Evolutionary conservation across 2,113 vertebrate species (phyloP), one percentile per base, ranked within the genome.

Genomic region (Hassar affinis): DNA sequence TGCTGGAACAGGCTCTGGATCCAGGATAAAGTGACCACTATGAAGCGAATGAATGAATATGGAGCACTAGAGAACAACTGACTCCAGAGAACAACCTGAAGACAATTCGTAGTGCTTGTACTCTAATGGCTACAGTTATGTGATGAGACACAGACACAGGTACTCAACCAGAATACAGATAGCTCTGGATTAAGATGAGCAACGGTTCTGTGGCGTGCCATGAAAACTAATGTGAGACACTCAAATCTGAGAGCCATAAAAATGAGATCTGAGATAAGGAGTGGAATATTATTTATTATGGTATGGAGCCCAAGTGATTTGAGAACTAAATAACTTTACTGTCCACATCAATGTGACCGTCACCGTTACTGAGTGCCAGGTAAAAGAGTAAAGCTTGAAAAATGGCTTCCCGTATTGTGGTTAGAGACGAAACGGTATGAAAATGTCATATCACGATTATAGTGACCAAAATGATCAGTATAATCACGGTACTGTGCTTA

Each of bases 171-270:
- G 38, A 71, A 71, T 45, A 71, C 35, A 1, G 20, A 69, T 42
- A 69, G 38, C 69, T 47, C 42, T 8, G 69, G 69, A 74, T 74
- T 49, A 25, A 49, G 14, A 14, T 74, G 15, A 51, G 45, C 15
- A 7, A 49, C 25, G 49, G 45, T 49, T 47, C 42, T 15, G 12
- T 49, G 45, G 6, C 12, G 69, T 72, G 69, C 69, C 69, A 72
- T 49, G 69, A 72, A 49, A 72, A 72, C 69, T 72, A 72, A 74
- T 74, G 12, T 45, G 68, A 45, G 68, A n/a, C 68, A 47, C 68
- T 45, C 42, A 6, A 42, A 42, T 42, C 6, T 1, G 45, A 49
- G 69, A 49, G 69, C 6, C 45, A 15, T 27, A 42, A 72, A 74
- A 25, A 22, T 71, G 20, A 71, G 38, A 47, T n/a, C 38, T 25